A percentile compares a stretch with the other conserved stretches of the same genome.
Evolutionary conservation across 2,797 vertebrate genomes (phyloP).

Genomic region (Delichon dasypus): DNA sequence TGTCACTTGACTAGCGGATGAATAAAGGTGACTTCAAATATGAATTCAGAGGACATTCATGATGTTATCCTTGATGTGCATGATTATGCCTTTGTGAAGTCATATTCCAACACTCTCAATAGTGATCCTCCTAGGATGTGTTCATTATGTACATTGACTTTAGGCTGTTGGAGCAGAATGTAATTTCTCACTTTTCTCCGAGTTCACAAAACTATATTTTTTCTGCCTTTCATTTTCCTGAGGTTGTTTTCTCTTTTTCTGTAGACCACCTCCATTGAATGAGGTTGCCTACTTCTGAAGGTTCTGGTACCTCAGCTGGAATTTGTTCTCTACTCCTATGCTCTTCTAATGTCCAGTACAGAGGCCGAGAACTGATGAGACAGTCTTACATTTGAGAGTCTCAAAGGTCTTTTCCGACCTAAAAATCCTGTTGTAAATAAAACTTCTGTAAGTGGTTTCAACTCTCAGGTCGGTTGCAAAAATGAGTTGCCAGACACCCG

Average conservation of each 20-base stretch:
- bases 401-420: background rate
- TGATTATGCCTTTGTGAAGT: background rate
- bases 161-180: background rate
- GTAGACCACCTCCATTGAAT: background rate
- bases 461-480: rapidly evolving
- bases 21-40: background rate
- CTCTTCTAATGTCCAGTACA: rapidly evolving
- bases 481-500: rapidly evolving
- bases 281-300: background rate
- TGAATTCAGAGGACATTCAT: background rate
- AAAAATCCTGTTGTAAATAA: background rate
- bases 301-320: background rate
- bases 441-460: background rate
- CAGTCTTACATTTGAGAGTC: background rate
- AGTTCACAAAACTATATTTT: background rate
- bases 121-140: rapidly evolving
- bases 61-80: background rate
- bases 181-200: background rate
- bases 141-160: background rate
- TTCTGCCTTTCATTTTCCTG: background rate
- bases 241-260: background rate
- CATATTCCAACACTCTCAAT: background rate
- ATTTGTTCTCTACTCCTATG: background rate
- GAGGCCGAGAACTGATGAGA: rapidly evolving
- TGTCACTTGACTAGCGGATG: background rate